Base-by-base conservation (phyloP, 2,888 invertebrate species). In the Mythimna vitellina region DNA sequence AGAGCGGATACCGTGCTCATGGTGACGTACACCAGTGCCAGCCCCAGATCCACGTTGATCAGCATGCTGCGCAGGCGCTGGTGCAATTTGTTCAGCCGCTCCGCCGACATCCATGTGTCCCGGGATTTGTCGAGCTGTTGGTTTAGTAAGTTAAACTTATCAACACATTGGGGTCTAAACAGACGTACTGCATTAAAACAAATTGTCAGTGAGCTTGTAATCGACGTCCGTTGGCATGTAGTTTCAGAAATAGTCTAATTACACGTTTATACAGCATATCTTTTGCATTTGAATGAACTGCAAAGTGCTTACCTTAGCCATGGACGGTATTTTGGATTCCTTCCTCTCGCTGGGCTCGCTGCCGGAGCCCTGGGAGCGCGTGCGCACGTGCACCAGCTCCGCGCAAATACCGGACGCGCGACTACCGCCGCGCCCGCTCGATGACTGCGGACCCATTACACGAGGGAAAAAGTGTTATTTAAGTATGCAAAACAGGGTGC, bases 21-120 rank as follows among this genome's bases (percentile, higher is more conserved):
- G 9, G 97, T 97, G 82, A 97, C 95, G 89, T 97, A 97, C 77
- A 97, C 93, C 38, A 96, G 94, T 83, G 97, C 95, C 84, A 97
- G 95, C 0, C 97, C 97, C 46, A 97, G 87, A 81, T 97, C 97
- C 20, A 97, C 96, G 66, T 86, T 88, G 3, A 94, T 65, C 38
- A 94, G 82, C 85, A 92, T 85, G 6, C 83, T 82, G 12, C 90
- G 89, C 54, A 95, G 81, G 0, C 95, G 93, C 17, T 84, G 78
- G 87, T 95, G 89, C 2, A 93, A 46, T 0, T 66, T 29, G n/a
- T 91, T 61, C 53, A 94, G 68, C 0, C 78, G 78, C 7, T 90
- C 91, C 22, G 88, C 88, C 25, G 76, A 82, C 88, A 89, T 90
- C 87, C 89, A 88, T 5, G 63, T 38, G 1, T 81, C 66, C 6